Evolutionary conservation across 2,888 invertebrate species (phyloP).

Genomic region (Drosophila anceps): DNA sequence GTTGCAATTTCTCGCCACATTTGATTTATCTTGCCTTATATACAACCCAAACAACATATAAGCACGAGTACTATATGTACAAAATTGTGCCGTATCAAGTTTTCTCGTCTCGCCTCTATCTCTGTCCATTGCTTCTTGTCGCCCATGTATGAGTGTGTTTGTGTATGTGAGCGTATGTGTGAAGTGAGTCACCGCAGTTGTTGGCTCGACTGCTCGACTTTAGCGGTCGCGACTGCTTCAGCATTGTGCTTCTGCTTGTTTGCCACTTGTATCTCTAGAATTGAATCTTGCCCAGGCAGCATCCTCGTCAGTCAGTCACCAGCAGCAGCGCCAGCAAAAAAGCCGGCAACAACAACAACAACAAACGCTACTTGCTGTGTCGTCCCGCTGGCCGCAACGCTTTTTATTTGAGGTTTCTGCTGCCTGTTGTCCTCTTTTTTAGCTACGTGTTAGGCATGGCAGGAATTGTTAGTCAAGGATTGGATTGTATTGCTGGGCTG

Average conservation of each 20-base stretch:
- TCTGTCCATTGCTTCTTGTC: slow-evolving; percentile 27
- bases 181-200: slow-evolving; percentile 72
- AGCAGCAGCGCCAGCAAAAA: slow-evolving; percentile 26
- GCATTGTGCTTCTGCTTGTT: slow-evolving; percentile 49
- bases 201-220: slow-evolving; percentile 63
- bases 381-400: slow-evolving; percentile 67
- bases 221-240: slow-evolving; percentile 42
- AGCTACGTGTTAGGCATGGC: slow-evolving; percentile 74
- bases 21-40: slow-evolving; percentile 82
- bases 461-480: slow-evolving; percentile 40
- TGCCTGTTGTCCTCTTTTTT: slow-evolving; percentile 36
- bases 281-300: slow-evolving; percentile 76
- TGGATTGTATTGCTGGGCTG: slow-evolving; percentile 40
- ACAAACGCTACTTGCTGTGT: slow-evolving; percentile 45
- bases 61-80: slow-evolving; percentile 44
- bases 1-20: slow-evolving; percentile 83
- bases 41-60: slow-evolving; percentile 64
- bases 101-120: slow-evolving; percentile 31
- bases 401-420: slow-evolving; percentile 72
- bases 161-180: slow-evolving; percentile 28
- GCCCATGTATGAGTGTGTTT: slow-evolving; percentile 15
- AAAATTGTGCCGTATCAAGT: slow-evolving; percentile 56
- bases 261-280: slow-evolving; percentile 79
- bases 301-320: slow-evolving; percentile 64
- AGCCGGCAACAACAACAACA: slow-evolving; percentile 12